Base-by-base conservation (phyloP, 2,888 invertebrate species). In the Micoletzkya japonica region DNA sequence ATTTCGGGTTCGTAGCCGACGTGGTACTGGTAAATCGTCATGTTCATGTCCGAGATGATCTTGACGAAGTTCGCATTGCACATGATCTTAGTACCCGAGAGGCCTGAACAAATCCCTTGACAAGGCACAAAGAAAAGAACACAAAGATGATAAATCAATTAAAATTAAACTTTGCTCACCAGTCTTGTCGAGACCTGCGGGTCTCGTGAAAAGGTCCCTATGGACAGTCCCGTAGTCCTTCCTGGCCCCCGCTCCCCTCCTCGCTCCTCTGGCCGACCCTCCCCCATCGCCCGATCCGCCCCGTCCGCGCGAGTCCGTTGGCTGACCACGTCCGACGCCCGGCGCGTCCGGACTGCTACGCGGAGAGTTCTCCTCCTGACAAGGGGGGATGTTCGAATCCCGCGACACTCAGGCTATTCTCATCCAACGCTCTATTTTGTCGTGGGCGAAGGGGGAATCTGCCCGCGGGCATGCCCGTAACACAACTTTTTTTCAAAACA, bases 1-100 rank as follows among this genome's bases (percentile, higher is more conserved):
- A 80, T 76, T n/a, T 71, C 70, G 1, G 80, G 80, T 24, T 74
- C 70, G 71, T 76, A 79, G 32, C 68, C 68, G 10, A 76, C 73
- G 49, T 78, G 76, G 39, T 74, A 77, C 56, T 80, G 80, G 67
- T 70, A 75, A 50, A 78, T 74, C 2, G 52, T 24, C 14, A 26
- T 34, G 50, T 50, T 44, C 52, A 71, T 73, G 58, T 76, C 74
- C 0, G 72, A 39, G 10, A 72, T 68, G 32, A 78, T 70, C 3
- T 73, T 72, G 14, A 78, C 74, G 61, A 78, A 78, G 61, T 78
- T 78, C 26, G 74, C 76, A 34, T 56, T 68, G 28, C 74, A 75
- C 4, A 66, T 66, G 6, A 70, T 70, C 0, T 32, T 7, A 1
- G 54, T 52, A 7, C 78, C 78, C 14, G 73, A 64, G 4, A 56